Conservation (phyloP, 2,888 invertebrate species). For the Zeuzera pyrina region DNA sequence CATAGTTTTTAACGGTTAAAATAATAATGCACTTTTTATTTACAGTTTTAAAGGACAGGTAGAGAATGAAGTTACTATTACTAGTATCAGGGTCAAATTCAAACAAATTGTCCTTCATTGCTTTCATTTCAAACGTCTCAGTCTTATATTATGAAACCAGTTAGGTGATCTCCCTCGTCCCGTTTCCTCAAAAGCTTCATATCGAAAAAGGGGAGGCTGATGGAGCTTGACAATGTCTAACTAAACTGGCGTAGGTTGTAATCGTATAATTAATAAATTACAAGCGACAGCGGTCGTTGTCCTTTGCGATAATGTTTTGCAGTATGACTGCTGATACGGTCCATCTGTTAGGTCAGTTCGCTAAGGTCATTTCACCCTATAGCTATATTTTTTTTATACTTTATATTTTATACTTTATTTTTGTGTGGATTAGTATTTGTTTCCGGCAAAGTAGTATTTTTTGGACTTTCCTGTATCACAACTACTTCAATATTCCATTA, state of each 20-base stretch:
- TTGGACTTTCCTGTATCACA: too few species aligned
- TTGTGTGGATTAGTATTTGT: too few species aligned
- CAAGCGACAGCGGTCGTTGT: slow-evolving; percentile 58
- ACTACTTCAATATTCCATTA: too few species aligned
- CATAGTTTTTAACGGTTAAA: too few species aligned
- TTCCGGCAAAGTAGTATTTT: too few species aligned
- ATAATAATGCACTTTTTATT: too few species aligned
- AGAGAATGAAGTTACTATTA: slow-evolving; percentile 16
- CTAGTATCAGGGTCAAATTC: slow-evolving; percentile 20
- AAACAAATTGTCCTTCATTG: slow-evolving; percentile 48
- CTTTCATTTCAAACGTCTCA: slow-evolving; percentile 47
- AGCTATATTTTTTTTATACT: too few species aligned
- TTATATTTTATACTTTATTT: too few species aligned
- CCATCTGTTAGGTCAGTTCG: slow-evolving; percentile 57
- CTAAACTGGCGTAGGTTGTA: slow-evolving; percentile 40
- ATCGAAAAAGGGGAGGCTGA: slow-evolving; percentile 15
- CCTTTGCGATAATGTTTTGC: slow-evolving; percentile 57
- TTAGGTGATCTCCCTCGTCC: slow-evolving; percentile 25
- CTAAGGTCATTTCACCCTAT: slow-evolving; percentile 50
- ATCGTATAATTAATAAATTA: slow-evolving; percentile 68
- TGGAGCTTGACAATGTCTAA: slow-evolving; percentile 25
- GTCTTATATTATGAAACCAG: slow-evolving; percentile 33
- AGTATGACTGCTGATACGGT: slow-evolving; percentile 52
- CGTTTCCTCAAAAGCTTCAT: slow-evolving; percentile 17
- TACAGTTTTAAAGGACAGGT: slow-evolving; percentile 6